Evolutionary conservation across 2,113 vertebrate species (phyloP).

Genomic region (Myrmecophaga tridactyla): DNA sequence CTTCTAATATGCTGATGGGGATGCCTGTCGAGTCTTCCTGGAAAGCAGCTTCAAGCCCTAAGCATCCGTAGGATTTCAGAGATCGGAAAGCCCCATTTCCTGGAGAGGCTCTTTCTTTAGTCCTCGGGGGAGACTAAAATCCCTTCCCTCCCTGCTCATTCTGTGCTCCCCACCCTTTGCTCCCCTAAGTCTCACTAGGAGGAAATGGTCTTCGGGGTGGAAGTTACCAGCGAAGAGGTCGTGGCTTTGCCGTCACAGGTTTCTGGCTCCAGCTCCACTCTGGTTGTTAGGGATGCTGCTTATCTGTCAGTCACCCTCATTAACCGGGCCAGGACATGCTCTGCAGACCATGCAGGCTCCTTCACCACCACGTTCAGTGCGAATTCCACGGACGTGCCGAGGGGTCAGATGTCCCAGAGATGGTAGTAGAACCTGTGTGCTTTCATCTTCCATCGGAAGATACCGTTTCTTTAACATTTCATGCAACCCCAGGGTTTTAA

Average conservation of each 20-base stretch:
- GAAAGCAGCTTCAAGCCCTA: not conserved
- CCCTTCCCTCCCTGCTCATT: not conserved
- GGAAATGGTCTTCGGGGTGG: not conserved
- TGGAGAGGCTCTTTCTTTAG: not conserved
- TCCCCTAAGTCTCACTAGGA: no score
- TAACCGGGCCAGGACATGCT: not conserved
- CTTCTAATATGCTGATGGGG: not conserved
- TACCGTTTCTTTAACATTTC: not conserved
- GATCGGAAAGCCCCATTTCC: not conserved
- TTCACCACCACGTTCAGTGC: not conserved
- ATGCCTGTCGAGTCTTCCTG: constrained; percentile 3
- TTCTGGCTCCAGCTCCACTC: not conserved
- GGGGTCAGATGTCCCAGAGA: not conserved
- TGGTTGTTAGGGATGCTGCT: not conserved
- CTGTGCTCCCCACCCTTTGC: not conserved
- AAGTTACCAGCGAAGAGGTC: not conserved
- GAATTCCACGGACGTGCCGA: not conserved
- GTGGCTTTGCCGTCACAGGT: not conserved
- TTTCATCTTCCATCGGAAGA: not conserved
- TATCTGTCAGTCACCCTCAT: not conserved
- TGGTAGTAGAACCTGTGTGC: not conserved
- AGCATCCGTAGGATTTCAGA: not conserved
- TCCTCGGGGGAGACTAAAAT: not conserved
- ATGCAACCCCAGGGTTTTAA: not conserved
- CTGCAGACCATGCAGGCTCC: not conserved